Percentiles rank a stretch among this genome's conserved stretches.
Conservation (phyloP, 2,113 vertebrate genomes). For the Embiotoca jacksoni region DNA sequence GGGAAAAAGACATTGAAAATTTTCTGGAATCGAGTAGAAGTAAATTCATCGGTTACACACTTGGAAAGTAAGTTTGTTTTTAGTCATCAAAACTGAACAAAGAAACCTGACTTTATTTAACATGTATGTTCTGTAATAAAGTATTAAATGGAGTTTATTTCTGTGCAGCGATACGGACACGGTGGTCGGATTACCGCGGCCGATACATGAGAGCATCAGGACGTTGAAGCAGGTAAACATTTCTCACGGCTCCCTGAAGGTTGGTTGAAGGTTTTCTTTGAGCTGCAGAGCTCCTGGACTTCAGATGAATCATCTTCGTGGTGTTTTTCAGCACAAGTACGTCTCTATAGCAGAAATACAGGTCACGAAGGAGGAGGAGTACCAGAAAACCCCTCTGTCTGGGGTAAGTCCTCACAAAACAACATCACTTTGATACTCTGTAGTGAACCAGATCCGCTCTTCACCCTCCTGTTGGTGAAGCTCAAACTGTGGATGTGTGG, state of each 20-base stretch:
- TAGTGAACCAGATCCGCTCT: neutral
- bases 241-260: neutral
- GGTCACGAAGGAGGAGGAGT: slow-evolving; percentile 94
- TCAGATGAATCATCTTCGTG: neutral
- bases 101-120: neutral
- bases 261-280: neutral
- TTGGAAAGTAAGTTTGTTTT: slow-evolving; percentile 88
- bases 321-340: slow-evolving; percentile 92
- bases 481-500: neutral
- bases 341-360: slow-evolving; percentile 96
- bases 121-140: neutral
- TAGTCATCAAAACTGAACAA: neutral
- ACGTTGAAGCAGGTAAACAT: slow-evolving; percentile 93
- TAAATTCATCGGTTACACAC: slow-evolving; percentile 98
- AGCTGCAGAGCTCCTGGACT: neutral
- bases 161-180: slow-evolving; percentile 93
- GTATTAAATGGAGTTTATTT: neutral
- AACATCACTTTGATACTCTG: neutral
- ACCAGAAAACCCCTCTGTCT: slow-evolving; percentile 94
- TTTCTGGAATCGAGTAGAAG: slow-evolving; percentile 98
- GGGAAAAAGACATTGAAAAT: slow-evolving; percentile 98
- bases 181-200: slow-evolving; percentile 94
- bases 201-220: slow-evolving; percentile 98
- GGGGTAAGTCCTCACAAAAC: slow-evolving; percentile 85
- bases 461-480: neutral